A percentile compares a stretch with the other conserved stretches of the same genome.
Evolutionary conservation across 2,888 invertebrate genomes (phyloP).

Genomic region (Nephrotoma flavescens): DNA sequence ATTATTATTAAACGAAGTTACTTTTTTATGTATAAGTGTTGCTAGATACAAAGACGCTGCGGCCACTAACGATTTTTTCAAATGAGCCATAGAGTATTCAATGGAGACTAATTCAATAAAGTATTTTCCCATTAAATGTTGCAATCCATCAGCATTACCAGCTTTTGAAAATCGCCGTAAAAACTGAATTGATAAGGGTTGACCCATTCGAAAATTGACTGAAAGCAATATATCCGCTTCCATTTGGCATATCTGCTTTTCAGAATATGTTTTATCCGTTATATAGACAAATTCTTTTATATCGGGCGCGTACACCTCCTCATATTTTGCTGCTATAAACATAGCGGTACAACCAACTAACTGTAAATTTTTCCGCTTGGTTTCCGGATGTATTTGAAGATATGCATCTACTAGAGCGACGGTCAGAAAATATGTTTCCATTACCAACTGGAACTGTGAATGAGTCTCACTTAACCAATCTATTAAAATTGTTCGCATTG

Average conservation of each 20-base stretch:
- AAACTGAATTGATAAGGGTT: constrained; percentile 80
- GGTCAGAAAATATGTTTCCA: constrained; percentile 82
- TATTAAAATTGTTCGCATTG: constrained; percentile 78
- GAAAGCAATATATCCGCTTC: constrained; percentile 44
- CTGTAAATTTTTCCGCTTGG: constrained; percentile 60
- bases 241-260: constrained; percentile 64
- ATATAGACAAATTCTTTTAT: constrained; percentile 81
- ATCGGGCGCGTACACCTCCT: constrained; percentile 83
- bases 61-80: constrained; percentile 53
- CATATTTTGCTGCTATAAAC: constrained; percentile 86
- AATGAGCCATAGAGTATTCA: constrained; percentile 63
- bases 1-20: background rate
- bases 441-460: constrained; percentile 63
- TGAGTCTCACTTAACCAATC: constrained; percentile 94
- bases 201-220: constrained; percentile 66
- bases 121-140: constrained; percentile 82
- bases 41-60: constrained; percentile 27
- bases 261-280: constrained; percentile 74
- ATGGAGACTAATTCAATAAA: constrained; percentile 72
- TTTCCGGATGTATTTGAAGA: constrained; percentile 41
- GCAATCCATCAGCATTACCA: constrained; percentile 45
- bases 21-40: background rate
- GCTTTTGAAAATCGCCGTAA: constrained; percentile 59
- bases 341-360: constrained; percentile 80
- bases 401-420: constrained; percentile 82